Evolutionary conservation across 2,888 invertebrate species (phyloP).

Genomic region (Lasioglossum zephyrum): DNA sequence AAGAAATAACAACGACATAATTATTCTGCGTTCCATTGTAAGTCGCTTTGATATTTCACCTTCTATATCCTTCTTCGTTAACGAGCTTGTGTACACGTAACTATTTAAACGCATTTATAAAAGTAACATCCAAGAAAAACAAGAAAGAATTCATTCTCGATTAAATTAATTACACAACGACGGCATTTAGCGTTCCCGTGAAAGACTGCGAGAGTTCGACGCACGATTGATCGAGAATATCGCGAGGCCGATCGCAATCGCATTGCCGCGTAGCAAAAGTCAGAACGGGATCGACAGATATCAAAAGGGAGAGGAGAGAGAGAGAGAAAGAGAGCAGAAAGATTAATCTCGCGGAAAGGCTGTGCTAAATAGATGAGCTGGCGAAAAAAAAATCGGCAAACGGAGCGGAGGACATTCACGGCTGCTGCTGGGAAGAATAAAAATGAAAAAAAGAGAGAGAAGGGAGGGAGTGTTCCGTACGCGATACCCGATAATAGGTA

Average conservation of each 20-base stretch:
- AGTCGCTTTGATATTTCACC: no score
- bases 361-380: background rate
- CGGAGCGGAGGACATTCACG: background rate
- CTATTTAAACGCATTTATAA: no score
- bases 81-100: no score
- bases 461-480: background rate
- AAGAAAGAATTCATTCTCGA: no score
- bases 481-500: constrained; percentile 28
- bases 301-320: background rate
- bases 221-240: background rate
- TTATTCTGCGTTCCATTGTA: background rate
- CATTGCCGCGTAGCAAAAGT: background rate
- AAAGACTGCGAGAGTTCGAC: background rate
- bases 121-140: no score
- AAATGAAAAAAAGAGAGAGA: background rate
- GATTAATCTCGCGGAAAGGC: constrained; percentile 11
- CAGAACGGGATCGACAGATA: background rate
- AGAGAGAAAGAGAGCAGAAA: background rate
- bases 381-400: background rate
- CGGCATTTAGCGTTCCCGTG: background rate
- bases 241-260: background rate
- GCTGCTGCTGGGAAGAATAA: background rate
- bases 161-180: background rate
- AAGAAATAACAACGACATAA: background rate
- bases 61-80: no score